A percentile compares a stretch with the other conserved stretches of the same genome.
phyloP scores from a whole-genome alignment of 1,140 invertebrate species.

The Brachionus rotundiformis region DNA sequence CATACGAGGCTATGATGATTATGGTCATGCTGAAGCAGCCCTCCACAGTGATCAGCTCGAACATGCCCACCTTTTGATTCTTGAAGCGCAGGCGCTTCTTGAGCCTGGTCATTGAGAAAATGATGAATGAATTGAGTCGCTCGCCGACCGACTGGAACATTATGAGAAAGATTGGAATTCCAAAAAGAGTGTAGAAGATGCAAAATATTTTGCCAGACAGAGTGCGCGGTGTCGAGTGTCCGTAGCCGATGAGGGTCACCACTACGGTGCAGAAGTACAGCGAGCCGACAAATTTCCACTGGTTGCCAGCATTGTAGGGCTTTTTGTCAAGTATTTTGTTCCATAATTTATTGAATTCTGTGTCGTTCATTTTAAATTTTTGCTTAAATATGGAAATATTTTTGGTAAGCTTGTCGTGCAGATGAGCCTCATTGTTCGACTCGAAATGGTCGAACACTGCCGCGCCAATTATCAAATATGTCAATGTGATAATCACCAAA shows the following conservation, averaged over 20 bases:
- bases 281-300: constrained; percentile 53
- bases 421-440: constrained; percentile 3
- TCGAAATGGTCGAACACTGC: constrained; percentile 53
- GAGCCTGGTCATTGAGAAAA: constrained; percentile 80
- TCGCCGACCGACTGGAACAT: constrained; percentile 99
- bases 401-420: background rate
- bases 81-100: constrained; percentile 75
- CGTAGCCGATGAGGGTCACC: constrained; percentile 56
- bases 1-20: constrained; percentile 64
- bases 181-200: constrained; percentile 63
- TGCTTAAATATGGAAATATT: background rate
- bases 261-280: constrained; percentile 53
- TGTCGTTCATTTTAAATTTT: constrained; percentile 50
- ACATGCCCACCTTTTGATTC: constrained; percentile 54
- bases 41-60: constrained; percentile 45
- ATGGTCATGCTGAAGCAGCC: constrained; percentile 53
- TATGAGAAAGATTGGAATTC: constrained; percentile 80
- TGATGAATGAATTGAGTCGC: constrained; percentile 90
- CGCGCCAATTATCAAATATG: constrained; percentile 53
- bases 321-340: constrained; percentile 50
- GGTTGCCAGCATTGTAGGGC: constrained; percentile 41
- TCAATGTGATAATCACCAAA: constrained; percentile 49
- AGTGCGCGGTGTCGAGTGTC: constrained; percentile 61
- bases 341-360: constrained; percentile 47
- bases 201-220: constrained; percentile 62